Evolutionary conservation across 2,113 vertebrate genomes (phyloP).

Genomic region (Poicephalus gulielmi): DNA sequence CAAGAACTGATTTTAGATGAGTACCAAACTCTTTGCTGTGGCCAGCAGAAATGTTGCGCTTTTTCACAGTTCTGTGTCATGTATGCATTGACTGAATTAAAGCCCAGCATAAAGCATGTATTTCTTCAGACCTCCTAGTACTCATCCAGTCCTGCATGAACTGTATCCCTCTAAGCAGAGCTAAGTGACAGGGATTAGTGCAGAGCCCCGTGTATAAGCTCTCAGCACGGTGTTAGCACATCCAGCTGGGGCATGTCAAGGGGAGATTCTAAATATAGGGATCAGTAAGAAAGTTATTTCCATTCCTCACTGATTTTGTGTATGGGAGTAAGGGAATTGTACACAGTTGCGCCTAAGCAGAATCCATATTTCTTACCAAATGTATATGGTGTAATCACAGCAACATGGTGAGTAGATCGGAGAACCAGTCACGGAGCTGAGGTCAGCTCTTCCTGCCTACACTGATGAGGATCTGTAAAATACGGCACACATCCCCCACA

Average conservation of each 20-base stretch:
- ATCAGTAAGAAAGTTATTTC: not conserved
- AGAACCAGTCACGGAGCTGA: not conserved
- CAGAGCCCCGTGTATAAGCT: not conserved
- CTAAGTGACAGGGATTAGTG: not conserved
- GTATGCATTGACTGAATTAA: not conserved
- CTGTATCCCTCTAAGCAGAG: not conserved
- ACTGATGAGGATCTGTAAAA: not conserved
- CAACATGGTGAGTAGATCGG: not conserved
- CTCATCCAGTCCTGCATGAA: not conserved
- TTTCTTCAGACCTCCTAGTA: not conserved
- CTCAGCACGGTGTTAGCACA: not conserved
- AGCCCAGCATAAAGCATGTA: not conserved
- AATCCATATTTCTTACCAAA: not conserved
- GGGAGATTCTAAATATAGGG: not conserved
- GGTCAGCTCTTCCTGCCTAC: not conserved
- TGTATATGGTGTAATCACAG: not conserved
- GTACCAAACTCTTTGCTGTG: not conserved
- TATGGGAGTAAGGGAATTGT: not conserved
- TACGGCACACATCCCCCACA: not conserved
- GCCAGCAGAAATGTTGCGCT: not conserved
- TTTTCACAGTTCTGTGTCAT: not conserved
- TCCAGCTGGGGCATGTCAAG: not conserved
- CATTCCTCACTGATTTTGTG: not conserved
- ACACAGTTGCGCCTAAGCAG: not conserved
- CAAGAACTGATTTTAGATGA: not conserved